These are phyloP conservation scores for Pemphigus obesinymphae DNA, from an alignment of 1,140 invertebrate species.

Conservation along the genomic window DNA sequence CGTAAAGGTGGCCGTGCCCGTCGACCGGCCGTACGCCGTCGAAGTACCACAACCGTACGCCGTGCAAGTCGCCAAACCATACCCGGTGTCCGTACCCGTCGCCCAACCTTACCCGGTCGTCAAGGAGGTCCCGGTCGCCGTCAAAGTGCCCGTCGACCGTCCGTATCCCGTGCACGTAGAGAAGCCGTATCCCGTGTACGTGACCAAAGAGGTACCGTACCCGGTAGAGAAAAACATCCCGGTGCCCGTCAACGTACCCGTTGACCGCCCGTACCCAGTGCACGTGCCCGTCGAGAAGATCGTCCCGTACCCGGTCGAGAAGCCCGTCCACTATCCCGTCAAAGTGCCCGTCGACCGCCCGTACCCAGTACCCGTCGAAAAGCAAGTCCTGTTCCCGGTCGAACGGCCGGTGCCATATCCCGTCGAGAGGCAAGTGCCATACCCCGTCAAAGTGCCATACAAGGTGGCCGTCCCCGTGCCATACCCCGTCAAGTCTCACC, in stretches of 20 bases:
- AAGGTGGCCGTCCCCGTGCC: conserved; percentile 55
- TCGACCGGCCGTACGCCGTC: too few species aligned
- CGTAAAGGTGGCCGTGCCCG: too few species aligned
- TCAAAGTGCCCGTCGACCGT: conserved; percentile 51
- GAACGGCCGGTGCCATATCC: conserved; percentile 54
- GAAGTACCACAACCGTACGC: too few species aligned
- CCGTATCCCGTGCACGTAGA: conserved; percentile 56
- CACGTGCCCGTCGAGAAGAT: conserved; percentile 44
- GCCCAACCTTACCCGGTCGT: conserved; percentile 67
- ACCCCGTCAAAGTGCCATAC: conserved; percentile 59
- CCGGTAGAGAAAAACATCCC: conserved; percentile 34
- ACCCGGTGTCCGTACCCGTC: conserved; percentile 68
- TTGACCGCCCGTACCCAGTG: conserved; percentile 46
- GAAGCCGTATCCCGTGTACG: conserved; percentile 61
- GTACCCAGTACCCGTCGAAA: conserved; percentile 51
- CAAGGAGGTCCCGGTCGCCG: conserved; percentile 64
- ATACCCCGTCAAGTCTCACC: too few species aligned
- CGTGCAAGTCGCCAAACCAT: conserved; percentile 49
- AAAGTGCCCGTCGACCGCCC: conserved; percentile 62
- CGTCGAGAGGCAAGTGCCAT: conserved; percentile 67
- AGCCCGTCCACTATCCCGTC: conserved; percentile 56
- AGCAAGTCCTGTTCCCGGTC: conserved; percentile 57
- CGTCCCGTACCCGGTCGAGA: conserved; percentile 44
- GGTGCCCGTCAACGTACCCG: background rate
- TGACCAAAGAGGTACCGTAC: too few species aligned